Conservation (phyloP, 2,113 vertebrate species). For the Oncorhynchus nerka region DNA sequence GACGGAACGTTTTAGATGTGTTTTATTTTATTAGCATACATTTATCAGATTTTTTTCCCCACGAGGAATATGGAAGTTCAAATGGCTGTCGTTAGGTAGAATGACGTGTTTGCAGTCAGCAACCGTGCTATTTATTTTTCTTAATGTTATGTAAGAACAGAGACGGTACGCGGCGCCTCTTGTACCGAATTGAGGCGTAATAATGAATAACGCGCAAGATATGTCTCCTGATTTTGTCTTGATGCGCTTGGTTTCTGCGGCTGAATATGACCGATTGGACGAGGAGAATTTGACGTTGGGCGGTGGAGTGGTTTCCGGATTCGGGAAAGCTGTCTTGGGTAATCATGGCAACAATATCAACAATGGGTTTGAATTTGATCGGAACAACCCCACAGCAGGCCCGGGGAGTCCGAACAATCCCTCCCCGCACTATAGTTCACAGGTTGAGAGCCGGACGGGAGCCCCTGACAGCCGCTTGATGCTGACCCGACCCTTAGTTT, state of each 20-base stretch:
- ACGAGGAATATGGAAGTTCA: slow-evolving; percentile 32
- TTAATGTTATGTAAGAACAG: slow-evolving; percentile 60
- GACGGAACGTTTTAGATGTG: slow-evolving; percentile 28
- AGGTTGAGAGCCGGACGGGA: slow-evolving; percentile 53
- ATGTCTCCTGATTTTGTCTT: slow-evolving; percentile 73
- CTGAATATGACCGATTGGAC: slow-evolving; percentile 69
- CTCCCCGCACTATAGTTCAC: slow-evolving; percentile 60
- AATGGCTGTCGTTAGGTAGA: slow-evolving; percentile 30
- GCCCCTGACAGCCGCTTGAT: slow-evolving; percentile 57
- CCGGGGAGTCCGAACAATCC: slow-evolving; percentile 51
- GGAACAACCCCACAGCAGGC: slow-evolving; percentile 49
- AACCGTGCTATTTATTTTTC: slow-evolving; percentile 36
- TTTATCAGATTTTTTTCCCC: slow-evolving; percentile 23
- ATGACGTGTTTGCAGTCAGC: slow-evolving; percentile 17
- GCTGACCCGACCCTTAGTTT: slow-evolving; percentile 47
- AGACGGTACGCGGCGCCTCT: slow-evolving; percentile 21
- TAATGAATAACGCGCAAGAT: slow-evolving; percentile 71
- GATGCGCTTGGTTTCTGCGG: slow-evolving; percentile 72
- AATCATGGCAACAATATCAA: slow-evolving; percentile 39
- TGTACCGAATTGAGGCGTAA: slow-evolving; percentile 33
- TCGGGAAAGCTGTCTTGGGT: slow-evolving; percentile 55
- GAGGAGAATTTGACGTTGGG: slow-evolving; percentile 57
- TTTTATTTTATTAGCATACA: slow-evolving; percentile 5
- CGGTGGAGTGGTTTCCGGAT: slow-evolving; percentile 43
- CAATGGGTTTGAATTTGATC: slow-evolving; percentile 55